phyloP scores from a whole-genome alignment of 2,888 invertebrate genomes.

The Eulithis prunata region DNA sequence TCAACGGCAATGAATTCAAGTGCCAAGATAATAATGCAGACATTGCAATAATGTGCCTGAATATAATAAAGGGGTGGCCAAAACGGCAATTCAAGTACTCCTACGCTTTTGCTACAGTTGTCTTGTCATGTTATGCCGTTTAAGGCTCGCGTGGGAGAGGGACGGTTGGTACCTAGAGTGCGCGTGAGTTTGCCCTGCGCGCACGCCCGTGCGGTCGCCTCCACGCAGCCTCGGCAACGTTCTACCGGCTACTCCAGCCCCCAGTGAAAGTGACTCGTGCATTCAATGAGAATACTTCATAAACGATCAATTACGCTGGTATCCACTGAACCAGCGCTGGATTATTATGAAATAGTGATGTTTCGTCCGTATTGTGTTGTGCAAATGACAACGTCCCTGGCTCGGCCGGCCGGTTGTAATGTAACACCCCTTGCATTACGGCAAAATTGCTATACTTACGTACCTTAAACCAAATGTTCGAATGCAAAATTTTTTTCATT shows the following conservation, averaged over 20 bases:
- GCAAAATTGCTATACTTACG: slow-evolving; percentile 15
- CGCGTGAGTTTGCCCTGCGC: slow-evolving; percentile 76
- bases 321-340: slow-evolving; percentile 32
- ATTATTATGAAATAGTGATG: slow-evolving; percentile 34
- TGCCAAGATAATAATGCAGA: slow-evolving; percentile 21
- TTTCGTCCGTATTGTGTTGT: slow-evolving; percentile 46
- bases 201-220: slow-evolving; percentile 71
- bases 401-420: slow-evolving; percentile 40
- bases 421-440: slow-evolving; percentile 35
- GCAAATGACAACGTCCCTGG: slow-evolving; percentile 33
- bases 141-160: slow-evolving; percentile 67
- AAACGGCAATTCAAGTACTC: slow-evolving; percentile 75
- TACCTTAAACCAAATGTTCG: slow-evolving; percentile 30
- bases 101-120: slow-evolving; percentile 69
- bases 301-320: slow-evolving; percentile 35
- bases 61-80: slow-evolving; percentile 63
- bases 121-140: slow-evolving; percentile 44
- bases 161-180: slow-evolving; percentile 43
- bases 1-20: slow-evolving; percentile 23
- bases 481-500: slow-evolving; percentile 26
- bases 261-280: slow-evolving; percentile 74
- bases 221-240: slow-evolving; percentile 25
- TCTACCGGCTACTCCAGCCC: slow-evolving; percentile 44
- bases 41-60: slow-evolving; percentile 36
- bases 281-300: slow-evolving; percentile 44